Evolutionary conservation across 2,797 vertebrate genomes (phyloP), one percentile per base, ranked within the genome.

Genomic region (Lithobates pipiens): DNA sequence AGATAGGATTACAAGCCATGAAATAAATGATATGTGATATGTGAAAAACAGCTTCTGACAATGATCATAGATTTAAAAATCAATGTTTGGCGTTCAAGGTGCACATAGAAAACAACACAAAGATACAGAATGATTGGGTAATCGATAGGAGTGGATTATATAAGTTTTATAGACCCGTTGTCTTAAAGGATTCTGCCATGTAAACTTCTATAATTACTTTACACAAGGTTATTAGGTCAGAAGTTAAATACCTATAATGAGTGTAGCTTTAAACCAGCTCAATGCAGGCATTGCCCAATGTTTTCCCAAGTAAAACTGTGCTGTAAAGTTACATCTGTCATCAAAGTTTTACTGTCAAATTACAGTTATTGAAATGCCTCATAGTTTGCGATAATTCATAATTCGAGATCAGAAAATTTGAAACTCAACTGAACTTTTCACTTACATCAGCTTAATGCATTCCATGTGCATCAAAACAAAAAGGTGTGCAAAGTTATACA

Each of bases 21-120:
- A 39, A 71, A 57, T 61, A 81, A 61, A 81, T 71, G 36, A 1
- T 11, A 21, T 7, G 3, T 10, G 13, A 46, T 54, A 15, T 50
- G 34, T 36, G 18, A 71, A 25, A 72, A 81, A 81, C 57, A 32
- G 25, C 46, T 50, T 50, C 63, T 44, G 15, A 3, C 39, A 18
- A 10, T 10, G 21, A 36, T 23, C 61, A 15, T 16, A 80, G 9
- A 73, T 61, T 42, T 72, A 27, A 63, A 81, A 81, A 46, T 36
- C 68, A 61, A 81, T 73, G 16, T 13, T 23, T 11, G 69, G 46
- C 27, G 79, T 73, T 81, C 69, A 81, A 81, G 54, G 79, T 73
- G 39, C 79, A 81, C 13, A 16, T 5, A 81, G 21, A 44, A 34
- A 82, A 82, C 39, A 73, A 9, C 32, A 65, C 63, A 44, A 42